A percentile compares a stretch with the other conserved stretches of the same genome.
These are phyloP conservation scores for Muscicapa comitata DNA, from an alignment of 2,797 vertebrate species.

Conservation along the genomic window DNA sequence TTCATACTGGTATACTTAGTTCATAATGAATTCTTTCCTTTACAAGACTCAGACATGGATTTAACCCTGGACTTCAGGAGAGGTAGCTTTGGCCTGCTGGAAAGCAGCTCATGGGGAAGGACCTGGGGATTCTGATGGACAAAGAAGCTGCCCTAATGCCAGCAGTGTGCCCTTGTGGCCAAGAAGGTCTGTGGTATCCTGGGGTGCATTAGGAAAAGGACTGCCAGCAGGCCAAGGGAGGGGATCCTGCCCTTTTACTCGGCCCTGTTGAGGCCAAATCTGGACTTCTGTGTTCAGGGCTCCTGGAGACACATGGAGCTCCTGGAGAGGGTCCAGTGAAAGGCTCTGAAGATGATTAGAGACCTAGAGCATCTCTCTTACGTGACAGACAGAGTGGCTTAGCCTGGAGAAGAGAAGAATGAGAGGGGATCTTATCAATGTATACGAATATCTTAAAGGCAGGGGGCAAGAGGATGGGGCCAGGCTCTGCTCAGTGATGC, in stretches of 20 bases:
- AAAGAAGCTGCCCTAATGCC: neutral
- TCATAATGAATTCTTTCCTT: neutral
- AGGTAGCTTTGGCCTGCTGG: neutral
- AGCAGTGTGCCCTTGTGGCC: neutral
- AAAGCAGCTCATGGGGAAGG: neutral
- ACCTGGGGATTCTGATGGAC: neutral
- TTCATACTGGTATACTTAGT: neutral
- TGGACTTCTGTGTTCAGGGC: neutral
- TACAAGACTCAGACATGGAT: neutral
- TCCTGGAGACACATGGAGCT: neutral
- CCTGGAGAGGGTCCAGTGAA: neutral
- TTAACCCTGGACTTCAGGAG: neutral
- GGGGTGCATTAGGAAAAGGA: too few species aligned
- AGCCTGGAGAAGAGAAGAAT: neutral
- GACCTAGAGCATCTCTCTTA: neutral
- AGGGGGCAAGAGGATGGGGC: neutral
- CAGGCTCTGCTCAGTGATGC: neutral
- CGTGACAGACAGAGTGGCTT: neutral
- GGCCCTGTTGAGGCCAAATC: neutral
- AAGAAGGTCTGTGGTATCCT: neutral
- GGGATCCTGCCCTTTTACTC: fast-evolving
- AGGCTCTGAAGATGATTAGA: neutral
- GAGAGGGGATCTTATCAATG: neutral
- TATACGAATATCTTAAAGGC: neutral
- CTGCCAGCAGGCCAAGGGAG: fast-evolving